Evolutionary conservation across 2,888 invertebrate species (phyloP).

Genomic region (Hybos culiciformis): DNA sequence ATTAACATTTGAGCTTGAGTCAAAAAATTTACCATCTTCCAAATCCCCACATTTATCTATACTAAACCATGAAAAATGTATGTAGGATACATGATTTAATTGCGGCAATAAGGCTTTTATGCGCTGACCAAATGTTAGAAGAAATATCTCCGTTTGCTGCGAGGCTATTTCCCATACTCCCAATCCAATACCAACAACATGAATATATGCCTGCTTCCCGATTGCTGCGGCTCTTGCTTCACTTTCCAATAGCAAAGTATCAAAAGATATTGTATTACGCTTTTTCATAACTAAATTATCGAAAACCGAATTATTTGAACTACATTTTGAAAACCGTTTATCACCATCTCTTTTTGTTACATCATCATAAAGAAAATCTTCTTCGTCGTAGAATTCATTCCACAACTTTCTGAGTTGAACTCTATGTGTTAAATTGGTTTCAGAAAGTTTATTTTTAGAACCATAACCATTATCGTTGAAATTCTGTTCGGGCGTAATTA

Average conservation of each 20-base stretch:
- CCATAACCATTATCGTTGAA: conserved; percentile 38
- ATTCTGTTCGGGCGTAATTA: conserved; percentile 39
- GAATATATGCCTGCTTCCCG: conserved; percentile 43
- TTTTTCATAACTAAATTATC: conserved; percentile 31
- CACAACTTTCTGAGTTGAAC: conserved; percentile 18
- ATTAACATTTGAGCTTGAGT: conserved; percentile 22
- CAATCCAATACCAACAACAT: conserved; percentile 51
- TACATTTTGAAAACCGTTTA: conserved; percentile 24
- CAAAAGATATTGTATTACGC: conserved; percentile 43
- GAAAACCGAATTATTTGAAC: conserved; percentile 25
- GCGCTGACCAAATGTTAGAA: conserved; percentile 48
- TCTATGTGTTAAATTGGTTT: conserved; percentile 3
- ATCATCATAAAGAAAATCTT: conserved; percentile 15
- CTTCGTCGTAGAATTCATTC: conserved; percentile 22
- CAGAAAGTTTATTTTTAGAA: conserved; percentile 3
- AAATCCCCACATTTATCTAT: conserved; percentile 37
- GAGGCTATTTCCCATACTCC: conserved; percentile 51
- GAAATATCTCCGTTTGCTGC: conserved; percentile 48
- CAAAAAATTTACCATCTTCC: conserved; percentile 33
- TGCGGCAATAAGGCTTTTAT: conserved; percentile 38
- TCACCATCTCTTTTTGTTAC: conserved; percentile 19
- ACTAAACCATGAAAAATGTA: conserved; percentile 52
- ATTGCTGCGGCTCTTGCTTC: conserved; percentile 40
- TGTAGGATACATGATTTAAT: conserved; percentile 43
- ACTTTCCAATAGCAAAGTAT: conserved; percentile 48